These are phyloP conservation scores for Burhinus bistriatus DNA, from an alignment of 2,113 vertebrate genomes.

Conservation along the genomic window DNA sequence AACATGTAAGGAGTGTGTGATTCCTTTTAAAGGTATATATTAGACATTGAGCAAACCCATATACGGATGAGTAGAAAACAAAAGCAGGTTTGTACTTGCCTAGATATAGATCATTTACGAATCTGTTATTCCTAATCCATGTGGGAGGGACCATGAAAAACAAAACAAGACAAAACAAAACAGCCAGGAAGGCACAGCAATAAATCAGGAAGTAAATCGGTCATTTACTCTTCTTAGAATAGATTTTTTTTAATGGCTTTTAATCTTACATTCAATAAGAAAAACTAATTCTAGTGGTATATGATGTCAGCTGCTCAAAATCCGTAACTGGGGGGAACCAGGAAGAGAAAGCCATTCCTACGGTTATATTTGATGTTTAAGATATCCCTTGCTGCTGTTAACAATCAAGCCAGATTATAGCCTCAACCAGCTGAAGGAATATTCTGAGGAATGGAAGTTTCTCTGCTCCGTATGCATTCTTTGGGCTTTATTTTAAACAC, in stretches of 20 bases:
- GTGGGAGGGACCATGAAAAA: neutral
- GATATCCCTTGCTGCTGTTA: neutral
- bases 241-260: neutral
- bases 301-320: neutral
- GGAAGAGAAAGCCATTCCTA: neutral
- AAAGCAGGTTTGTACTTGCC: neutral
- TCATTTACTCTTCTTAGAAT: neutral
- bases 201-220: neutral
- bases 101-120: fast-evolving
- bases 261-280: neutral
- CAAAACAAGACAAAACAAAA: neutral
- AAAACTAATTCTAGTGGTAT: neutral
- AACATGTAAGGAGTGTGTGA: fast-evolving
- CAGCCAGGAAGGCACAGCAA: neutral
- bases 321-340: fast-evolving
- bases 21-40: fast-evolving
- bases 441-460: fast-evolving
- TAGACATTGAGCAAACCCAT: fast-evolving
- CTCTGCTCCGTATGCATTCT: fast-evolving
- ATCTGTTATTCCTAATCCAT: neutral
- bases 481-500: neutral
- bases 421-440: neutral
- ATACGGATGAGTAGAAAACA: fast-evolving
- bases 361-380: fast-evolving
- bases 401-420: neutral